Conservation (phyloP, 2,113 vertebrate species). For the Chitala chitala region DNA sequence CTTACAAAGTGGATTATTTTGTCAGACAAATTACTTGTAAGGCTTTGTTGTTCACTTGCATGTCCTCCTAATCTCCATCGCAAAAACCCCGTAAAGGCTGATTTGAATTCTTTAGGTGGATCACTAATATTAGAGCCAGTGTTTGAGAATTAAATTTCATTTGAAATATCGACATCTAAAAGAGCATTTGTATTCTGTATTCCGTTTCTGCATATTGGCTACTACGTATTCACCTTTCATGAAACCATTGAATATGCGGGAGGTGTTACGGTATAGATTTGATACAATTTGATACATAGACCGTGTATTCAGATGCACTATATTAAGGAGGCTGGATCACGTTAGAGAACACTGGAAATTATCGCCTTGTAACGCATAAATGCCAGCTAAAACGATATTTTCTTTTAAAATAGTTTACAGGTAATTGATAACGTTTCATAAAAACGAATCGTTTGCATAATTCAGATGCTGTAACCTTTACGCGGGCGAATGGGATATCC, state of each 20-base stretch:
- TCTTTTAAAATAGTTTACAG: too few relatives aligned
- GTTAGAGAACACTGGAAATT: too few relatives aligned
- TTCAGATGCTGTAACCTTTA: too few relatives aligned
- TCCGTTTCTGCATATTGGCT: neutral
- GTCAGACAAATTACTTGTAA: neutral
- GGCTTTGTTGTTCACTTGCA: neutral
- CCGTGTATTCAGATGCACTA: neutral
- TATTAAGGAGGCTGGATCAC: neutral
- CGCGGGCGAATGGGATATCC: too few relatives aligned
- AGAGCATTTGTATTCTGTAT: slow-evolving; percentile 11
- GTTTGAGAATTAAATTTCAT: slow-evolving; percentile 49
- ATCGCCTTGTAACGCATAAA: too few relatives aligned
- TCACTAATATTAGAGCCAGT: slow-evolving; percentile 48
- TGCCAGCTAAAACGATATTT: too few relatives aligned
- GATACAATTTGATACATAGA: neutral
- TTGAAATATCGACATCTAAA: slow-evolving; percentile 18
- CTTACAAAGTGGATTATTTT: neutral
- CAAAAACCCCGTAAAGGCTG: neutral
- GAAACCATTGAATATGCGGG: neutral
- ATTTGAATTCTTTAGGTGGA: slow-evolving; percentile 21
- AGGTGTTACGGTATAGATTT: neutral
- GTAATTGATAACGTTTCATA: too few relatives aligned
- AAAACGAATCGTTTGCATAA: too few relatives aligned
- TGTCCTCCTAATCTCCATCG: neutral
- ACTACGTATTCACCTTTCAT: neutral